Evolutionary conservation across 2,888 invertebrate genomes (phyloP), one percentile per base, ranked within the genome.

Genomic region (Tachina grossa): DNA sequence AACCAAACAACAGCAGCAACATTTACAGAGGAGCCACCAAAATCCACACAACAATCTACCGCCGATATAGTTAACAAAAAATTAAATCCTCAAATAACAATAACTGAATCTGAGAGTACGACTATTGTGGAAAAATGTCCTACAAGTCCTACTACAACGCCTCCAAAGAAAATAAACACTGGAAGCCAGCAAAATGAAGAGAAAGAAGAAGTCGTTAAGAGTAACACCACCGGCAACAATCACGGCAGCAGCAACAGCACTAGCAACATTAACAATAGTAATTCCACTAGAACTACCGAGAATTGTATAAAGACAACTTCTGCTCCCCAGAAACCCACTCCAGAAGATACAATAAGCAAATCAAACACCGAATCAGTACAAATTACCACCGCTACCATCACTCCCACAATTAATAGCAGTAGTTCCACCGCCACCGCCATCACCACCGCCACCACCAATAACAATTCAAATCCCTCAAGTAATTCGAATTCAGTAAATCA

Each of bases 361-460:
- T 53, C 59, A 16, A 53, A 47, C n/a, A 41, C 61, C 22, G 69
- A 88, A 61, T 55, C 13, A 74, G 45, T 68, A 82, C 65, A 69
- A 66, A 82, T 75, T 51, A 63, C 63, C 43, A 47, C 55, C 47
- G 31, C 47, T 51, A 57, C 51, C 63, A 39, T 11, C 31, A 61
- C 74, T 45, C 39, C 79, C 13, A 66, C 31, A 61, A 66, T 14
- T 49, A 75, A 47, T 72, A 49, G 84, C 76, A 47, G 84, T 77
- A 47, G 43, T 69, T 47, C 87, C 85, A 81, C 87, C 87, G 76
- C 88, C 83, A 57, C 76, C 39, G 84, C 88, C 86, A 79, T 86
- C 87, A 77, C 88, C 80, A 63, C 78, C 39, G 66, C 83, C 79
- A 89, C 83, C 77, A 88, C 83, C 63, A 89, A 87, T 77, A 84